Evolutionary conservation across 2,113 vertebrate genomes (phyloP).

Genomic region (Gadus chalcogrammus): DNA sequence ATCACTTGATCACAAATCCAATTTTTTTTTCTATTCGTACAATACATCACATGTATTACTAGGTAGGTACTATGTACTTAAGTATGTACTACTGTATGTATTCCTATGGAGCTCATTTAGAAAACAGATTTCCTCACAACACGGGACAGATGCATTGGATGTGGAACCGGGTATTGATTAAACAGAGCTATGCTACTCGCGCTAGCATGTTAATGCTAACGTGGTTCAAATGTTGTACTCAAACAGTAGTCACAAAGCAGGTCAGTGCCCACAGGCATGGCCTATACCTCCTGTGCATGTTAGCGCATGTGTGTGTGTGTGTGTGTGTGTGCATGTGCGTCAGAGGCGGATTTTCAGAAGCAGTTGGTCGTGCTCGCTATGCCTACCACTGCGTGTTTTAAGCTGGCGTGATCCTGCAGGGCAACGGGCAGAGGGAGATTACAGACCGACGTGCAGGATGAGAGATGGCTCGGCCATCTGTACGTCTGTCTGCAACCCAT

Average conservation of each 20-base stretch:
- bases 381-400: slow-evolving; percentile 50
- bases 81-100: too few species aligned
- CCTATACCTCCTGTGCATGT: slow-evolving; percentile 7
- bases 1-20: too few species aligned
- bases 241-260: slow-evolving; percentile 49
- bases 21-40: too few species aligned
- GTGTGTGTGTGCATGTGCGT: slow-evolving; percentile 21
- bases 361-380: slow-evolving; percentile 45
- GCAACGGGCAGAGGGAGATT: slow-evolving; percentile 59
- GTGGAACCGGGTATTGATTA: slow-evolving; percentile 9
- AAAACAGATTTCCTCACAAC: slow-evolving; percentile 22
- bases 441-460: slow-evolving; percentile 42
- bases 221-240: not conserved
- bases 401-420: slow-evolving; percentile 59
- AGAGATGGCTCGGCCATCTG: not conserved
- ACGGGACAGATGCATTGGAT: slow-evolving; percentile 15
- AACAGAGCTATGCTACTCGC: slow-evolving; percentile 5
- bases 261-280: slow-evolving; percentile 46
- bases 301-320: slow-evolving; percentile 23
- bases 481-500: slow-evolving; percentile 15
- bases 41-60: too few species aligned
- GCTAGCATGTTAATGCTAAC: not conserved
- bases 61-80: too few species aligned
- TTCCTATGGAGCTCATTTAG: too few species aligned
- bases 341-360: slow-evolving; percentile 57